Base-by-base conservation (phyloP, 2,888 invertebrate species). In the Pachliopta kotzebuea region DNA sequence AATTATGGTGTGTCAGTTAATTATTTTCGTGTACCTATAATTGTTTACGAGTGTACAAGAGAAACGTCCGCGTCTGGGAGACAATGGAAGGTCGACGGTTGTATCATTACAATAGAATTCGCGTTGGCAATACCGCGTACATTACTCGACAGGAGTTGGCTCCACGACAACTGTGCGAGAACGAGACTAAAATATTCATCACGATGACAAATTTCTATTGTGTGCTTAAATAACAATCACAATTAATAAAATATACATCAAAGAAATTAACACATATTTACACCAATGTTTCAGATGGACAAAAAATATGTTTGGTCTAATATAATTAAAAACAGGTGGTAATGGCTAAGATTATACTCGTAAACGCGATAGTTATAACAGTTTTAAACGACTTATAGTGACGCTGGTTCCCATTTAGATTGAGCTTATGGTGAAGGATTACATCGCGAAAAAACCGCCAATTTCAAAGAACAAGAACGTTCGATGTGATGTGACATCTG, bases 101-200 rank as follows among this genome's bases (percentile, higher is more conserved):
- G 84, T 87, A 83, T 88, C 86, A 84, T 81, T 81, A 79, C 81
- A 78, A 81, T 86, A 88, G 85, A 85, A 88, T 86, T 84, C 78
- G 84, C 80, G 75, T 89, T 89, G 89, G 89, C 88, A 88, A 77
- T 80, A 73, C 77, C 67, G 71, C 77, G 78, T 76, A 79, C 83
- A 83, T 82, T 80, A 79, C 77, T 76, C 74, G 76, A 65, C 71
- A 74, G 75, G 77, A 84, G 78, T 88, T 89, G 88, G 88, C 89
- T 83, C 83, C 68, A 76, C 75, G 80, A 83, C 86, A 84, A 83
- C 76, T 77, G 78, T 78, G 76, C 71, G 66, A 67, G 66, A 67
- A 62, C 60, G 66, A 60, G 67, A 74, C 71, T 73, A 67, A 72
- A 73, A 71, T 71, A 74, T 75, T 73, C 70, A 60, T 63, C 62